Evolutionary conservation across 2,113 vertebrate species (phyloP).

Genomic region (Tachysurus fulvidraco): DNA sequence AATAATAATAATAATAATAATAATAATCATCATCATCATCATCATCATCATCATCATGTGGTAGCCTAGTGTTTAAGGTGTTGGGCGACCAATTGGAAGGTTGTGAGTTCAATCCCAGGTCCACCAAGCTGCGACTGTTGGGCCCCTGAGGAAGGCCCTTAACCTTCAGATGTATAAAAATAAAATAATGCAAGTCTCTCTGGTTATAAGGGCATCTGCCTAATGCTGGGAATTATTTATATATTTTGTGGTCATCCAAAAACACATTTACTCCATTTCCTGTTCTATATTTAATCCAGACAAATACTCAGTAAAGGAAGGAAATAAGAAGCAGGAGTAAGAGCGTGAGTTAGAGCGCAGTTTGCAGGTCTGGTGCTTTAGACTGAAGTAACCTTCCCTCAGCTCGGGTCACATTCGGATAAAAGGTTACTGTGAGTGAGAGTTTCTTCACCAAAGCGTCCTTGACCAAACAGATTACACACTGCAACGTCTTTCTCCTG

Average conservation of each 20-base stretch:
- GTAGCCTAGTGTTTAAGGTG: too few relatives aligned
- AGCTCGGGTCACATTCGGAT: constrained; percentile 47
- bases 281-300: not conserved
- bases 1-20: too few relatives aligned
- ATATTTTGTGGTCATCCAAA: not conserved
- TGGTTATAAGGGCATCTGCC: too few relatives aligned
- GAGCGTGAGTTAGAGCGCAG: not conserved
- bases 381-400: constrained; percentile 48
- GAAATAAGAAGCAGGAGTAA: not conserved
- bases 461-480: not conserved
- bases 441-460: not conserved
- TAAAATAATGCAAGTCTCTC: too few relatives aligned
- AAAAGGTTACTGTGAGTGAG: constrained; percentile 39
- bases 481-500: not conserved
- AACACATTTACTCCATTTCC: not conserved
- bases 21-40: too few relatives aligned
- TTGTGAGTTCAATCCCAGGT: too few relatives aligned
- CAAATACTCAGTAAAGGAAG: not conserved
- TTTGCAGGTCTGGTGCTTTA: constrained; percentile 7
- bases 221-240: not conserved
- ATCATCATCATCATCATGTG: too few relatives aligned
- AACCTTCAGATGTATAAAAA: too few relatives aligned
- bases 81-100: too few relatives aligned
- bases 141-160: too few relatives aligned
- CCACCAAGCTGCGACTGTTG: too few relatives aligned